These are phyloP conservation scores for Phalacrocorax brasilianus DNA, from an alignment of 2,113 vertebrate genomes.

Conservation along the genomic window DNA sequence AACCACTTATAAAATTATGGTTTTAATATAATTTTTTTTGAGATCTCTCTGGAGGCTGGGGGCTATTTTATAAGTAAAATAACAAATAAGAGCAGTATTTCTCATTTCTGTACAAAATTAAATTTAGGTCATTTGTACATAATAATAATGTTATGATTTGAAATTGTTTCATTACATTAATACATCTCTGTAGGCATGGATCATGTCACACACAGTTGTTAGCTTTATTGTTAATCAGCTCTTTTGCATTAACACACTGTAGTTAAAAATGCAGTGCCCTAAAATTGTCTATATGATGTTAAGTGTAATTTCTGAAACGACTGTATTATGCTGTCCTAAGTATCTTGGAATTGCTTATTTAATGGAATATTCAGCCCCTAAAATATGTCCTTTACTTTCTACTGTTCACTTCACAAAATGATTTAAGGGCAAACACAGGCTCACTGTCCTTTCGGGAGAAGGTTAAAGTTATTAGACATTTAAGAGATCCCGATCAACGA, in stretches of 20 bases:
- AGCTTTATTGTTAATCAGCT: constrained; percentile 50
- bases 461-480: background rate
- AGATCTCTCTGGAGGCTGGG: background rate
- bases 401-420: background rate
- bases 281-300: background rate
- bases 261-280: constrained; percentile 27
- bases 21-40: background rate
- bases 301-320: constrained; percentile 28
- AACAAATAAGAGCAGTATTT: background rate
- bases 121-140: background rate
- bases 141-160: constrained; percentile 23
- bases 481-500: background rate
- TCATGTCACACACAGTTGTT: constrained; percentile 5
- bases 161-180: constrained; percentile 2
- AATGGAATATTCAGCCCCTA: background rate
- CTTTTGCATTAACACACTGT: constrained; percentile 30
- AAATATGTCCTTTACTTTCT: constrained; percentile 1
- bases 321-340: background rate
- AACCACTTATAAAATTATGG: background rate
- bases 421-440: background rate
- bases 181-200: background rate
- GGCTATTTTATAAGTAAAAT: background rate
- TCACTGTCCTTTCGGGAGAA: background rate
- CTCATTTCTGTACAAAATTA: background rate
- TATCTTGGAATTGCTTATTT: constrained; percentile 1